Evolutionary conservation across 2,888 invertebrate species (phyloP).

Genomic region (Thysanoteuthis rhombus): DNA sequence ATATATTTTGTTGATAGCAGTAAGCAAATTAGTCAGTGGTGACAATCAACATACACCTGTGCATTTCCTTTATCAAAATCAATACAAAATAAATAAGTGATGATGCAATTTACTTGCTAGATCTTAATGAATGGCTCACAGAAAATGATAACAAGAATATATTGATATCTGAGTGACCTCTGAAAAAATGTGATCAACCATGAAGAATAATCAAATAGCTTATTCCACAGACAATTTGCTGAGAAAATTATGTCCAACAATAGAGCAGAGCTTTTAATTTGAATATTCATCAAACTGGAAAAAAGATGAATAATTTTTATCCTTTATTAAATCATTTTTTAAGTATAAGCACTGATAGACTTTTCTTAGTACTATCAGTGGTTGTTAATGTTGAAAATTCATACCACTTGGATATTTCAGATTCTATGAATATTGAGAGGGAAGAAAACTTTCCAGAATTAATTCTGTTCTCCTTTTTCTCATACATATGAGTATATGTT

Average conservation of each 20-base stretch:
- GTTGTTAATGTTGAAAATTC: too few species aligned
- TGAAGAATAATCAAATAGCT: not conserved
- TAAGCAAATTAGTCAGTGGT: not conserved
- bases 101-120: not conserved
- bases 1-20: not conserved
- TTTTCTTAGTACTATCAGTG: too few species aligned
- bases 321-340: too few species aligned
- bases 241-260: not conserved
- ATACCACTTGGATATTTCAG: too few species aligned
- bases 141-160: not conserved
- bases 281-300: too few species aligned
- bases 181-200: not conserved
- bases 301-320: too few species aligned
- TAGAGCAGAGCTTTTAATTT: not conserved
- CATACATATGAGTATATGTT: too few species aligned
- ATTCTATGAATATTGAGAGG: too few species aligned
- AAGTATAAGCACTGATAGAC: too few species aligned
- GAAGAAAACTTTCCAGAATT: too few species aligned
- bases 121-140: not conserved
- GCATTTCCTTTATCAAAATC: not conserved
- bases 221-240: not conserved
- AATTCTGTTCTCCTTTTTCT: too few species aligned
- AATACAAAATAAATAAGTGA: conserved; percentile 1
- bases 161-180: not conserved
- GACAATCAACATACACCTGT: not conserved